Evolutionary conservation across 2,113 vertebrate species (phyloP), one percentile per base, ranked within the genome.

Genomic region (Macroglossus sobrinus): DNA sequence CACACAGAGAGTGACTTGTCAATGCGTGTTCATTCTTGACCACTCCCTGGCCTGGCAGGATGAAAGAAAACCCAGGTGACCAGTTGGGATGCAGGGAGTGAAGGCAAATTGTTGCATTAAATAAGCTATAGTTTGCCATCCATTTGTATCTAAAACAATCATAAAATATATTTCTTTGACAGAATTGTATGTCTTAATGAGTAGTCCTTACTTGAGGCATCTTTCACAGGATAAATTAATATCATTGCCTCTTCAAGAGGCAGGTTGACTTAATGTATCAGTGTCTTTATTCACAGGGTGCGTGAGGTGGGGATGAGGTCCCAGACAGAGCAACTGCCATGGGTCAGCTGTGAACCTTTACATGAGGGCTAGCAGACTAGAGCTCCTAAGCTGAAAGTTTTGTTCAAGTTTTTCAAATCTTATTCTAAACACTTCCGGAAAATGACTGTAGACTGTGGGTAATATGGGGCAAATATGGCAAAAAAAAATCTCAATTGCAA

Each of bases 31-130:
- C 64, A 66, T 79, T 55, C 33, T 22, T 74, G 43, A 35, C 21
- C 2, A 4, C 3, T 63, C n/a, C 57, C 21, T 63, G 26, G 30
- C 26, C 0, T 7, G 38, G 68, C 57, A 89, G 79, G 93, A 93
- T 43, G 80, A 76, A 45, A 96, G 63, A 92, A 96, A 57, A 96
- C 30, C 19, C 80, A 80, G 53, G 19, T 19, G 0, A 59, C 57
- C 33, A 61, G 19, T 9, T 53, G 28, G 40, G 21, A 53, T 9
- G 76, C 26, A 24, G 21, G 40, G 38, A 45, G 68, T 22, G 21
- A 79, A 91, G 40, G 47, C 47, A 53, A 53, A 47, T 21, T 0
- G 7, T 35, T 40, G 21, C 82, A 72, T 71, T 69, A 21, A 53
- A 5, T 59, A 50, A 72, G 5, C 35, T 24, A 40, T 40, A 4